These are phyloP conservation scores for Chondrilla cf. caribensis DNA, from an alignment of 37 sponge, comb jelly and placozoan genomes.

Conservation along the genomic window DNA sequence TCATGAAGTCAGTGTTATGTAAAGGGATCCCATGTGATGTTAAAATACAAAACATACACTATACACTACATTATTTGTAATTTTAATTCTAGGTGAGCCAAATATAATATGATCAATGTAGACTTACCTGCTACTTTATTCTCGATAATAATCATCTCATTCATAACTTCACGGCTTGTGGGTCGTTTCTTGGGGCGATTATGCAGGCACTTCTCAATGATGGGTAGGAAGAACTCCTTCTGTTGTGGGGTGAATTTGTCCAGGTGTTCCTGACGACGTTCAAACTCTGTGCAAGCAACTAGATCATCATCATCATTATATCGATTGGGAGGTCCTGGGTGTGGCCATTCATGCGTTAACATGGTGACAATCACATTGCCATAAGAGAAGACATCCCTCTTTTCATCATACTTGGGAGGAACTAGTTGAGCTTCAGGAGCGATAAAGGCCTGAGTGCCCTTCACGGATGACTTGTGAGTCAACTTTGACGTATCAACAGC, in stretches of 20 bases:
- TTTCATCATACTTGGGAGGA: neutral
- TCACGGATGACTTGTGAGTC: neutral
- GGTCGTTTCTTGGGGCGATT: neutral
- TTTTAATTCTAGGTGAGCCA: too few species aligned
- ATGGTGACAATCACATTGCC: neutral
- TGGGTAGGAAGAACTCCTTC: neutral
- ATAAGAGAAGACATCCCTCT: neutral
- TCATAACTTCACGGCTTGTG: neutral
- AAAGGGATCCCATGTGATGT: too few species aligned
- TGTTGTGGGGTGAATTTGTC: neutral
- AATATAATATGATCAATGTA: too few species aligned
- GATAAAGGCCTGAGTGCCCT: neutral
- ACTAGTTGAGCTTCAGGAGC: neutral
- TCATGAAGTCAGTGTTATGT: too few species aligned
- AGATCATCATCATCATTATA: neutral
- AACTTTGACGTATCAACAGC: neutral
- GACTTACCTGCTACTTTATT: too few species aligned
- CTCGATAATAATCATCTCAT: too few species aligned
- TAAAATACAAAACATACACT: too few species aligned
- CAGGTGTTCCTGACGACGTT: neutral
- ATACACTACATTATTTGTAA: too few species aligned
- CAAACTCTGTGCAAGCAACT: neutral
- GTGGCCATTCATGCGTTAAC: slow-evolving; percentile 3
- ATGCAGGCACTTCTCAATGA: neutral
- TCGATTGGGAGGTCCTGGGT: neutral